Evolutionary conservation across 2,113 vertebrate species (phyloP).

Genomic region (Physeter macrocephalus): DNA sequence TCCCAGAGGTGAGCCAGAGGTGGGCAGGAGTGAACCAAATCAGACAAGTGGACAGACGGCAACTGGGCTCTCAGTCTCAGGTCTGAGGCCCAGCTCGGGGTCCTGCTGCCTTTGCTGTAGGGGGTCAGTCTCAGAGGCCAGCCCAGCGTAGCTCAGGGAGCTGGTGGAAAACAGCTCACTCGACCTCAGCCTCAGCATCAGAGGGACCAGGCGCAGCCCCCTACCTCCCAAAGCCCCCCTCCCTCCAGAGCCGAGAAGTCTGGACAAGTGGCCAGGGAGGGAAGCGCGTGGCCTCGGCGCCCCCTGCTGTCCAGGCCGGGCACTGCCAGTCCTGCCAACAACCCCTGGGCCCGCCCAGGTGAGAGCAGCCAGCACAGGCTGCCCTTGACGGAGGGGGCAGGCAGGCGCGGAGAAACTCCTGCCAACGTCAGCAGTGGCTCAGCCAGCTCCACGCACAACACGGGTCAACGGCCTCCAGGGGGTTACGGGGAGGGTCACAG

Average conservation of each 20-base stretch:
- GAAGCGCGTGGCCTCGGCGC: not conserved
- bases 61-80: fast-evolving
- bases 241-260: fast-evolving
- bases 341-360: not conserved
- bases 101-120: not conserved
- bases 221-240: fast-evolving
- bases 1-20: not conserved
- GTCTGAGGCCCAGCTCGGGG: not conserved
- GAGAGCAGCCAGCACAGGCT: not conserved
- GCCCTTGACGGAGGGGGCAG: not conserved
- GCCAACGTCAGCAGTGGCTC: not conserved
- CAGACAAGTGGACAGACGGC: not conserved
- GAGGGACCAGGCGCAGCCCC: not conserved
- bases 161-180: not conserved
- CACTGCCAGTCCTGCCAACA: not conserved
- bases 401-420: not conserved
- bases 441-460: not conserved
- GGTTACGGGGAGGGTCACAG: not conserved
- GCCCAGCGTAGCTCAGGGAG: not conserved
- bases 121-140: not conserved
- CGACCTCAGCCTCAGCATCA: not conserved
- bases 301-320: conserved; percentile 31
- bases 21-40: not conserved
- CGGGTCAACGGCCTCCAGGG: fast-evolving
- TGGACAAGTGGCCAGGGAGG: not conserved